phyloP scores from a whole-genome alignment of 2,113 vertebrate species.

The Garra rufa region DNA sequence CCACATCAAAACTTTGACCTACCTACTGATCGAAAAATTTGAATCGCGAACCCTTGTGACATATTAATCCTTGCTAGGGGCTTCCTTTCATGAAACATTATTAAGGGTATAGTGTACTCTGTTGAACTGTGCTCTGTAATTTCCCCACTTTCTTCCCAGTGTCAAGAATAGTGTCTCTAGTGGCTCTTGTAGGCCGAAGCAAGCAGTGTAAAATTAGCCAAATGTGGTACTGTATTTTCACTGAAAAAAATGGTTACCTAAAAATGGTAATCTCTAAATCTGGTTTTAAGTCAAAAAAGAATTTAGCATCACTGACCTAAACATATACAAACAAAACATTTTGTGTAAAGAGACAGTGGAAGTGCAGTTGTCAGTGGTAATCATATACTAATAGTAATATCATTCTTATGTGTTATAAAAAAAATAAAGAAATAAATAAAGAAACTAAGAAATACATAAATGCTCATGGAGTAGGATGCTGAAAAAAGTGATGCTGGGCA shows the following conservation, averaged over 20 bases:
- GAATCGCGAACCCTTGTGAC: conserved; percentile 28
- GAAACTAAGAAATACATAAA: not conserved
- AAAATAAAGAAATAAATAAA: too few relatives aligned
- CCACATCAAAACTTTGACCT: conserved; percentile 52
- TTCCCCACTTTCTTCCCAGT: not conserved
- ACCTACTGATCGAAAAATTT: conserved; percentile 55
- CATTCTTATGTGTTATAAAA: not conserved
- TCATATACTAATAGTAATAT: not conserved
- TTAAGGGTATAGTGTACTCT: conserved; percentile 17
- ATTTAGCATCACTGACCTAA: not conserved
- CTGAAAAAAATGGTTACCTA: not conserved
- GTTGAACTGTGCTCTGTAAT: not conserved
- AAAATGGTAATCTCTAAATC: not conserved
- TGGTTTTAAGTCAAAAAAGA: not conserved
- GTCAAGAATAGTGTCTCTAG: not conserved
- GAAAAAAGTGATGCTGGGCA: not conserved
- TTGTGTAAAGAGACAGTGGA: too few relatives aligned
- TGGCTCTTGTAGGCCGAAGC: not conserved
- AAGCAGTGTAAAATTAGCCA: not conserved
- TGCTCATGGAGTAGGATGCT: not conserved
- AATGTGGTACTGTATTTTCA: not conserved
- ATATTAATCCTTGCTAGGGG: conserved; percentile 45
- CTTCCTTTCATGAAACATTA: conserved; percentile 25
- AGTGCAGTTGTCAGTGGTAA: not conserved
- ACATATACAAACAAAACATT: not conserved